Conservation (phyloP, 2,113 vertebrate genomes). For the Smithornis capensis region DNA sequence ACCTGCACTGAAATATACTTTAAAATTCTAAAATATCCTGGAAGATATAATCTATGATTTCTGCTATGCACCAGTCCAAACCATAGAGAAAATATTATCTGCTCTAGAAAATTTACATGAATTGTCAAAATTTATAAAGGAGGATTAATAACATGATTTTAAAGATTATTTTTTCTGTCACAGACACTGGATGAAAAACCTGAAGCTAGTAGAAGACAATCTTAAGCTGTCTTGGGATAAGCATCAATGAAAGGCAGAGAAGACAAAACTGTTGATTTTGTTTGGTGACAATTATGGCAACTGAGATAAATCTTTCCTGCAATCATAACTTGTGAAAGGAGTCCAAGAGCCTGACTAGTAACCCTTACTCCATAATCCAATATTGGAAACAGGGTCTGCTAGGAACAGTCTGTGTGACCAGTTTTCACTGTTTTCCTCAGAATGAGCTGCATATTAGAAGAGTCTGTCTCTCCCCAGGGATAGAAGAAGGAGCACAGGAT, state of each 20-base stretch:
- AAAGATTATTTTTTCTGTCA: not conserved
- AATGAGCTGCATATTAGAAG: not conserved
- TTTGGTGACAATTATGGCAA: not conserved
- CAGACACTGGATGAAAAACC: not conserved
- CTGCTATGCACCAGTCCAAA: not conserved
- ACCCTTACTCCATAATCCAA: not conserved
- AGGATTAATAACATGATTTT: not conserved
- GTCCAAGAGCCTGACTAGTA: not conserved
- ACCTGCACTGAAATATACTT: not conserved
- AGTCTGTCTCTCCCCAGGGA: not conserved
- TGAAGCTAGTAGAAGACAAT: not conserved
- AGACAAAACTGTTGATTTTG: not conserved
- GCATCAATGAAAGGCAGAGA: not conserved
- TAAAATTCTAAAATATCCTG: not conserved
- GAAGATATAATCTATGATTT: not conserved
- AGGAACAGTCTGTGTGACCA: not conserved
- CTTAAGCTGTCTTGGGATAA: not conserved
- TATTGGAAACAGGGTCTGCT: rapidly evolving
- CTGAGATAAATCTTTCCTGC: not conserved
- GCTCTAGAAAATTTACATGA: not conserved
- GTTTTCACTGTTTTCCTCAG: not conserved
- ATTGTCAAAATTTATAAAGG: not conserved
- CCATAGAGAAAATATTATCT: not conserved
- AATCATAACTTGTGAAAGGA: not conserved
- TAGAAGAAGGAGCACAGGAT: not conserved